Conservation (phyloP, 1,140 invertebrate species). For the Eciton burchellii region DNA sequence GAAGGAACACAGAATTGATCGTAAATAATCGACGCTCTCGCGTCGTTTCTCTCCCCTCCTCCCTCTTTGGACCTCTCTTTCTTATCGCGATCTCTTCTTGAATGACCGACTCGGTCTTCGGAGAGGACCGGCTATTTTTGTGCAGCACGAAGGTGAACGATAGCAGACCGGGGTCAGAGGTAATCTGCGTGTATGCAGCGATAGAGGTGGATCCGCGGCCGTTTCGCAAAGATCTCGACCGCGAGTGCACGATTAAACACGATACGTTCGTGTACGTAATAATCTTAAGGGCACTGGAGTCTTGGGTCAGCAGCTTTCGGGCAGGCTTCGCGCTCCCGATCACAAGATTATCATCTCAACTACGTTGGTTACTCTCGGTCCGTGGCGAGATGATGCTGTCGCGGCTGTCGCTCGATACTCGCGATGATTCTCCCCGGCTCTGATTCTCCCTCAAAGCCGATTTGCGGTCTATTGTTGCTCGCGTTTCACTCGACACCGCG, state of each 20-base stretch:
- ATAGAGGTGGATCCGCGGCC: slow-evolving; percentile 9
- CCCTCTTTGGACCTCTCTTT: no score
- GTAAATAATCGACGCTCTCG: no score
- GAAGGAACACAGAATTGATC: no score
- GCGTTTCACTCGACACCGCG: slow-evolving; percentile 36
- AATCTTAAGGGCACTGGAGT: background rate
- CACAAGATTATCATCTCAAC: slow-evolving; percentile 31
- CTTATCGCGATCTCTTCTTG: background rate
- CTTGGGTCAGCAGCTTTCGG: background rate
- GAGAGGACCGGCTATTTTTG: slow-evolving; percentile 25
- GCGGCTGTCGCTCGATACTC: slow-evolving; percentile 25
- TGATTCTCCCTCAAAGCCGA: slow-evolving; percentile 11
- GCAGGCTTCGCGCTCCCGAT: background rate
- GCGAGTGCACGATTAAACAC: background rate
- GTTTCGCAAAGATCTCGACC: slow-evolving; percentile 16
- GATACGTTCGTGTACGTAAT: background rate
- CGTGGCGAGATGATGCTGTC: background rate
- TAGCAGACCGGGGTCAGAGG: slow-evolving; percentile 47
- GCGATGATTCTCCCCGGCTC: background rate
- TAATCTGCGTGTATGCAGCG: slow-evolving; percentile 42
- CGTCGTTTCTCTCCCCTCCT: no score
- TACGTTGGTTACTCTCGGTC: slow-evolving; percentile 8
- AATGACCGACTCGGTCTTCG: background rate
- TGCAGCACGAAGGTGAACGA: slow-evolving; percentile 36
- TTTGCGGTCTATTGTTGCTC: slow-evolving; percentile 37